These are phyloP conservation scores for Labroides dimidiatus DNA, from an alignment of 2,797 vertebrate species.

Conservation along the genomic window DNA sequence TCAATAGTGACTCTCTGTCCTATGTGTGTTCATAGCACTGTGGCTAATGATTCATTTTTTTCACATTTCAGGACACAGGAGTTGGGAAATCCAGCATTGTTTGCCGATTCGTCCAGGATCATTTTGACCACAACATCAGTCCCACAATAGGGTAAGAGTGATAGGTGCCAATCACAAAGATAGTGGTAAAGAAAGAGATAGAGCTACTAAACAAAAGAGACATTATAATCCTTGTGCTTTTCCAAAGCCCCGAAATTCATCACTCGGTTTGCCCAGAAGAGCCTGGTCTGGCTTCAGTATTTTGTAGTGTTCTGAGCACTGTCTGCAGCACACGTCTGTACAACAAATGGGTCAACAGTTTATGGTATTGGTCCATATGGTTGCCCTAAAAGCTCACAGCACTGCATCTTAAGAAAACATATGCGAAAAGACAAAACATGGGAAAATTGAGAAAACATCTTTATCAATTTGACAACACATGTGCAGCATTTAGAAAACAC, in stretches of 20 bases:
- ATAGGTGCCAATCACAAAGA: neutral
- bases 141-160: conserved; percentile 95
- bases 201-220: neutral
- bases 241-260: neutral
- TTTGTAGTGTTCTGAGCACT: no score
- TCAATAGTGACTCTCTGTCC: conserved; percentile 19
- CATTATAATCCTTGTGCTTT: neutral
- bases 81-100: conserved; percentile 99
- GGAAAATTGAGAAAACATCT: no score
- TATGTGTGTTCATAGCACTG: neutral
- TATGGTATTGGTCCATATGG: no score
- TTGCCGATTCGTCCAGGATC: conserved; percentile 97
- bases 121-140: conserved; percentile 98
- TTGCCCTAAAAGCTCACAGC: no score
- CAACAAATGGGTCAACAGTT: no score
- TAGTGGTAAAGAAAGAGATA: neutral
- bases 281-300: no score
- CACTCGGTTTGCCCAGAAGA: no score
- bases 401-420: no score
- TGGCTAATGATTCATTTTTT: conserved; percentile 15
- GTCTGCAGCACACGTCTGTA: no score
- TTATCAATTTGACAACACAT: no score
- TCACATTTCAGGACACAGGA: conserved; percentile 92
- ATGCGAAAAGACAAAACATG: no score
- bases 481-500: no score